Evolutionary conservation across 64 coral and sea anemone species (phyloP), one percentile per base, ranked within the genome.

Genomic region (Pachyseris speciosa): DNA sequence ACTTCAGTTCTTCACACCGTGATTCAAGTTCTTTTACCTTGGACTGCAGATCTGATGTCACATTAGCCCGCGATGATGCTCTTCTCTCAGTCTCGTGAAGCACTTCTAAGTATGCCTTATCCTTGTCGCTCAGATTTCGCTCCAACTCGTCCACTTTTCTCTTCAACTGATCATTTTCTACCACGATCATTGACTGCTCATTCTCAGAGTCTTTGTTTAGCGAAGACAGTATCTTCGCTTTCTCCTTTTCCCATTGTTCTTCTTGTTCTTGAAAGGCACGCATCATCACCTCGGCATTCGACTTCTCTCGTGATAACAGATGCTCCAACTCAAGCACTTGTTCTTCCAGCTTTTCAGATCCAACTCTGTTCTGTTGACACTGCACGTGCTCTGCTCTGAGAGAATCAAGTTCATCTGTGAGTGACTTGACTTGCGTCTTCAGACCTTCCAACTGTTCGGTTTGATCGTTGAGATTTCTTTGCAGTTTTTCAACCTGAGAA

Each of bases 1-100:
- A 96, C 38, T 88, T 89, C 25, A 96, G 15, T 20, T 93, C 94
- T 67, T 96, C 84, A 24, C 75, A 89, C 28, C 89, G 90, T 13
- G 50, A 80, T 45, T 93, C 77, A 37, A 93, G 44, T 17, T 22
- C 31, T 33, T 19, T 83, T 75, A 30, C 63, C 32, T 53, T 83
- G 24, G 78, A 37, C 55, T 84, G 83, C 24, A 73, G 75, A 42
- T 83, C 67, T 42, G 31, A 34, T 65, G 34, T 78, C 51, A 38
- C 42, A 25, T 71, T 78, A 17, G 42, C 47, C 2, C n/a, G 25
- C 7, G n/a, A 49, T 29, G 76, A 80, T 17, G 43, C 20, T 29
- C 26, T 33, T 48, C 28, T 40, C 49, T 91, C 64, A 0, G 11
- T 69, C 6, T 42, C 43, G 2, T 15, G 48, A 16, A 52, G 25